Percentiles rank a stretch among this genome's conserved stretches.
These are phyloP conservation scores for Patiria miniata DNA, from an alignment of 35 echinoderm and acorn worm species.

Conservation along the genomic window DNA sequence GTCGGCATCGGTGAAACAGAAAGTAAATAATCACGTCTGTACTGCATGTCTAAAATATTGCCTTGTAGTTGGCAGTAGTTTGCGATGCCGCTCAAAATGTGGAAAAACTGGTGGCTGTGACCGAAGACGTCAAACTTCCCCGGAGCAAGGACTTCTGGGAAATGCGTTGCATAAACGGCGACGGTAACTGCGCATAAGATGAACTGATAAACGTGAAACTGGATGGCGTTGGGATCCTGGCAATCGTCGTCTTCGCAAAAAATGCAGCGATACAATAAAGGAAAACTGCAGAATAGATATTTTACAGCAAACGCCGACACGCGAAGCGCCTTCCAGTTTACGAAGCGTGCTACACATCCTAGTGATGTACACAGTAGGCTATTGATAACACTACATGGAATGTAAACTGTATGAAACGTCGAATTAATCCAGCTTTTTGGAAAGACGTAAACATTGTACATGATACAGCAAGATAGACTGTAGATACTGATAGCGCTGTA, in stretches of 20 bases:
- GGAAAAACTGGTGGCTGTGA: slow-evolving; percentile 91
- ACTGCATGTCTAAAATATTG: slow-evolving; percentile 59
- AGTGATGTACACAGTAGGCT: slow-evolving; percentile 52
- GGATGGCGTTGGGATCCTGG: slow-evolving; percentile 34
- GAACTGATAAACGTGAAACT: slow-evolving; percentile 64
- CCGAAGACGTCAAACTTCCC: slow-evolving; percentile 87
- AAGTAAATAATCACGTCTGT: slow-evolving; percentile 34
- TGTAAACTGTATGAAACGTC: slow-evolving; percentile 25
- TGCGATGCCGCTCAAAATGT: slow-evolving; percentile 50
- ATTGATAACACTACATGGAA: slow-evolving; percentile 52
- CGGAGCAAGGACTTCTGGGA: slow-evolving; percentile 77
- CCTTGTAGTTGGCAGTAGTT: slow-evolving; percentile 64
- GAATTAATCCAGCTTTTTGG: slow-evolving; percentile 24
- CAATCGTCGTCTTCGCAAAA: slow-evolving; percentile 69
- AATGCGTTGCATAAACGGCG: slow-evolving; percentile 74
- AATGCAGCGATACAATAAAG: slow-evolving; percentile 59
- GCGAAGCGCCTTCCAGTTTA: slow-evolving; percentile 48
- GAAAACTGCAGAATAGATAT: slow-evolving; percentile 80
- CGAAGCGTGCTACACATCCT: slow-evolving; percentile 61
- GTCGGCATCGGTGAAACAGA: slow-evolving; percentile 35
- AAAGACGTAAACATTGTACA: slow-evolving; percentile 54
- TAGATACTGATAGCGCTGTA: slow-evolving; percentile 86
- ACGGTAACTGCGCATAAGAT: slow-evolving; percentile 34
- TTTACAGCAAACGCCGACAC: slow-evolving; percentile 68
- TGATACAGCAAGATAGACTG: slow-evolving; percentile 69